Evolutionary conservation across 2,888 invertebrate genomes (phyloP).

Genomic region (Punctoribates punctum): DNA sequence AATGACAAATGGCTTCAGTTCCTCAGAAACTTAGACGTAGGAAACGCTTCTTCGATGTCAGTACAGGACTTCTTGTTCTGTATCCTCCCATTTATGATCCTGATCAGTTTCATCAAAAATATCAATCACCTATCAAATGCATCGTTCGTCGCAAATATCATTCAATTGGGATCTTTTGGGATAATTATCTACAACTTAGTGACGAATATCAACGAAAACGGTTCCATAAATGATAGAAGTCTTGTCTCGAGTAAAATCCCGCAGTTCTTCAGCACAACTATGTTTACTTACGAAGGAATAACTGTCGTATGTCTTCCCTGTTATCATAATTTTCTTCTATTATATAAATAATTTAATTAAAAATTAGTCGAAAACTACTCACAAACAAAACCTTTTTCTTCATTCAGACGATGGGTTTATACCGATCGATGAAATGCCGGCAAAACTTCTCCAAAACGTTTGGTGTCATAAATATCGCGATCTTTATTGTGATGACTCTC

Average conservation of each 20-base stretch:
- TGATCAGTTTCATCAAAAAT: constrained; percentile 38
- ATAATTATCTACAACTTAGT: constrained; percentile 41
- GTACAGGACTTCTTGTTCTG: neutral
- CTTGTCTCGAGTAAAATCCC: constrained; percentile 18
- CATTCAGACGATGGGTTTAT: constrained; percentile 40
- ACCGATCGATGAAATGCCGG: constrained; percentile 37
- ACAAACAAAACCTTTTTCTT: neutral
- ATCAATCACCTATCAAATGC: constrained; percentile 37
- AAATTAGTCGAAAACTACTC: neutral
- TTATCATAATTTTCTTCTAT: neutral
- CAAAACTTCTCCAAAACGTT: constrained; percentile 23
- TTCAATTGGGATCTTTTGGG: constrained; percentile 32
- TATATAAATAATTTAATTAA: neutral
- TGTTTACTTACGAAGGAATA: constrained; percentile 40
- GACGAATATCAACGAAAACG: constrained; percentile 6
- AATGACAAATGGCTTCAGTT: constrained; percentile 24
- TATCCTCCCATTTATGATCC: constrained; percentile 33
- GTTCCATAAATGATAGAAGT: neutral
- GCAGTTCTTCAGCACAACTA: constrained; percentile 39
- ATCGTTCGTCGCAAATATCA: constrained; percentile 32
- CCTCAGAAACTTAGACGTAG: constrained; percentile 17
- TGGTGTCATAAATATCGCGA: constrained; percentile 39
- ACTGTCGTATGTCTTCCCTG: constrained; percentile 36
- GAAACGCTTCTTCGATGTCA: neutral
- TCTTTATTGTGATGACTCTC: constrained; percentile 24